Evolutionary conservation across 2,888 invertebrate species (phyloP), one percentile per base, ranked within the genome.

Genomic region (Drosophila bunnanda): DNA sequence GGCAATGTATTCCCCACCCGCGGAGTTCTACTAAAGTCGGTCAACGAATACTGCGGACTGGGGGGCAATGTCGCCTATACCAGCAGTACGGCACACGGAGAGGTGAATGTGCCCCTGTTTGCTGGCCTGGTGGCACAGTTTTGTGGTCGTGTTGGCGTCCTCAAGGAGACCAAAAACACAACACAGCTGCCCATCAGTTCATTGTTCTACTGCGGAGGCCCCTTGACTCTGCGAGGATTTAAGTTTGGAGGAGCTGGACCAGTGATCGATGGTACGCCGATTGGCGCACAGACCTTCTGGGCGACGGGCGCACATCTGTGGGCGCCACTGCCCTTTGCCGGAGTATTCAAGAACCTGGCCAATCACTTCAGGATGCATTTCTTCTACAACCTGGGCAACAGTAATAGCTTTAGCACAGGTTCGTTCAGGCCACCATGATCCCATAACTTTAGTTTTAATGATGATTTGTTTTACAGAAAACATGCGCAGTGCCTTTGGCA

Each of bases 61-160:
- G 98, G 98, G 12, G 99, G 99, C 3, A 96, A 98, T 90, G 95
- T 98, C n/a, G 96, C 96, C 17, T 98, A 97, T 91, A 90, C 97
- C 32, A 97, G 97, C 93, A 96, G 96, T 78, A 97, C 97, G 80
- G 90, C 96, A 10, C 94, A 95, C 80, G 91, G 95, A 22, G 96
- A 97, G 93, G 92, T 94, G 22, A 96, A 96, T 92, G 93, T 95
- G 83, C 94, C 95, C 0, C 92, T 96, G 0, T 92, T 94, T 66
- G 93, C 82, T 4, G 91, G 91, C 0, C 57, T 92, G n/a, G 91
- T 92, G 32, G 90, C 90, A 22, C 92, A 93, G 75, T 61, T 92
- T n/a, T 91, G 91, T 64, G 90, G 83, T 1, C 90, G 91, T 4
- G 75, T 91, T 36, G 93, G 93, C 17, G 69, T 91, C n/a, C 79